A percentile compares a stretch with the other conserved stretches of the same genome.
These are phyloP conservation scores for Spea multiplicata DNA, from an alignment of 2,113 vertebrate species.

Conservation along the genomic window DNA sequence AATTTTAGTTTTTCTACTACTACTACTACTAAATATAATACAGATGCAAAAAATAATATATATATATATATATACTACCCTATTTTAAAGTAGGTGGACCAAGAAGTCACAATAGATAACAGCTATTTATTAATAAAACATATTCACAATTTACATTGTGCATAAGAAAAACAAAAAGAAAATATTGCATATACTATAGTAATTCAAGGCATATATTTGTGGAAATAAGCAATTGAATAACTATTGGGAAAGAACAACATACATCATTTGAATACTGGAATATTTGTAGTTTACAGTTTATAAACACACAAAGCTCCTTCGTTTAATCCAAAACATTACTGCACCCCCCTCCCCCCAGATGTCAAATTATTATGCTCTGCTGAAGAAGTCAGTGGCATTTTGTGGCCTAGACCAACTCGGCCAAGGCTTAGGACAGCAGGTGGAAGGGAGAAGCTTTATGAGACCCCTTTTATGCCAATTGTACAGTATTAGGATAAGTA, in stretches of 20 bases:
- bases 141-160: background rate
- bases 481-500: too few relatives aligned
- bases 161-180: conserved; percentile 14
- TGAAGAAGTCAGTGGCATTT: too few relatives aligned
- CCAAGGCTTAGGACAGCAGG: too few relatives aligned
- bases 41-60: background rate
- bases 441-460: too few relatives aligned
- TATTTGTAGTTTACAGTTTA: background rate
- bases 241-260: background rate
- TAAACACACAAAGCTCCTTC: too few relatives aligned
- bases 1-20: background rate
- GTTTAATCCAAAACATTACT: too few relatives aligned
- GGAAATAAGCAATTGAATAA: background rate
- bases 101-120: conserved; percentile 3
- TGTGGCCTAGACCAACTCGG: too few relatives aligned
- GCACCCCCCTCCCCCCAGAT: too few relatives aligned
- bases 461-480: too few relatives aligned
- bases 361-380: too few relatives aligned
- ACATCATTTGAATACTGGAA: too few relatives aligned
- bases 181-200: background rate
- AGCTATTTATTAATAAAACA: conserved; percentile 30
- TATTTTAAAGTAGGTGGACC: background rate
- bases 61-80: background rate
- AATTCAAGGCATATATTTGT: background rate
- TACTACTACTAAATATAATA: background rate